A percentile compares a stretch with the other conserved stretches of the same genome.
These are phyloP conservation scores for Sipha flava DNA, from an alignment of 1,140 invertebrate genomes.

Conservation along the genomic window DNA sequence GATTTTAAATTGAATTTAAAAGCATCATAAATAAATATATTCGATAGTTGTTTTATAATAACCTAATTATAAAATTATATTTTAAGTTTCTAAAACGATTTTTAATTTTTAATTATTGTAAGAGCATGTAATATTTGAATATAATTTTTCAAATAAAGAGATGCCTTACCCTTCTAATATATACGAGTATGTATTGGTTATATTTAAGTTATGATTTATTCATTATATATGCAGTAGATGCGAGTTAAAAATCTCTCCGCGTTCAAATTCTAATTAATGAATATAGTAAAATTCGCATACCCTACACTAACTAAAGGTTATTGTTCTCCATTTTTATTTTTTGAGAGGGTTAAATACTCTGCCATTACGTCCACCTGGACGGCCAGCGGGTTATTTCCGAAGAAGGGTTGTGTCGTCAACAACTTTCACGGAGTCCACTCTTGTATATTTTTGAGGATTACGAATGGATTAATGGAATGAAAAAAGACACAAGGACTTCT, in stretches of 20 bases:
- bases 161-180: too few relatives aligned
- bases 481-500: neutral
- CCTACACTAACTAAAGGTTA: neutral
- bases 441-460: slow-evolving; percentile 14
- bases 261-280: neutral
- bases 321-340: neutral
- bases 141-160: too few relatives aligned
- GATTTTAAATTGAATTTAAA: neutral
- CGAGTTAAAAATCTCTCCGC: neutral
- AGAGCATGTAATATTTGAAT: too few relatives aligned
- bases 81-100: neutral
- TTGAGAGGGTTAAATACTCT: neutral
- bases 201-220: too few relatives aligned
- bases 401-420: neutral
- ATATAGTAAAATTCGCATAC: neutral
- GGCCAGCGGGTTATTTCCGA: neutral
- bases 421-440: neutral
- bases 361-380: slow-evolving; percentile 2
- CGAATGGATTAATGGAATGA: neutral
- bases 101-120: neutral
- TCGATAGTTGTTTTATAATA: neutral
- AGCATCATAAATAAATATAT: neutral
- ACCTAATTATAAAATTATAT: neutral
- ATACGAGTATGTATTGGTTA: too few relatives aligned
- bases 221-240: neutral